Percentiles rank a stretch among this genome's conserved stretches.
Conservation (phyloP, 2,113 vertebrate genomes). For the Odocoileus virginianus region DNA sequence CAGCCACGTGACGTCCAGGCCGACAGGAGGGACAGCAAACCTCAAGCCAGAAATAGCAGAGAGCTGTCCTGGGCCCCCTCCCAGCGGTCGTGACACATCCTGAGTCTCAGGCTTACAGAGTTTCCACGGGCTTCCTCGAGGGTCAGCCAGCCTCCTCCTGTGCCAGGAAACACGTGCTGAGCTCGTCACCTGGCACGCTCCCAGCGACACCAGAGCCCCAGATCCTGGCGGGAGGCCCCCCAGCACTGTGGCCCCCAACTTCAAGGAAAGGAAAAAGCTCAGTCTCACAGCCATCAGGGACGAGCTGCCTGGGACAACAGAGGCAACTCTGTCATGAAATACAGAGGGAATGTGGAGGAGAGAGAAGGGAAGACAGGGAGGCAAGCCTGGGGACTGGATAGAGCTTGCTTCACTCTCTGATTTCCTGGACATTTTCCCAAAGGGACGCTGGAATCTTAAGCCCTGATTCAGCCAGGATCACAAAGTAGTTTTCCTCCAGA, state of each 20-base stretch:
- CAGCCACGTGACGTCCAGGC: rapidly evolving
- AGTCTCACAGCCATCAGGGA: not conserved
- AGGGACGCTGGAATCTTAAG: not conserved
- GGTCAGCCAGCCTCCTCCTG: not conserved
- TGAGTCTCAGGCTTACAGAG: not conserved
- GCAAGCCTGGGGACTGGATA: not conserved
- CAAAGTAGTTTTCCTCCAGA: not conserved
- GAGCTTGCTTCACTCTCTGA: not conserved
- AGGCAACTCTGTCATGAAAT: not conserved
- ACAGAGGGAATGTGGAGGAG: not conserved
- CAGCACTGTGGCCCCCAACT: not conserved
- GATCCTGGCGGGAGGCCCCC: not conserved
- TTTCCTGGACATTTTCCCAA: not conserved
- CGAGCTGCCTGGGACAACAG: not conserved
- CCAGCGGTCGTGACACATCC: not conserved
- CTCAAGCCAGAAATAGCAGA: not conserved
- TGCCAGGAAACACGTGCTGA: not conserved
- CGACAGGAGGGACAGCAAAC: not conserved
- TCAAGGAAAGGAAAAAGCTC: not conserved
- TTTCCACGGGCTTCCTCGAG: not conserved
- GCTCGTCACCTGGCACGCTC: not conserved
- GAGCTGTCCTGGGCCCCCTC: not conserved
- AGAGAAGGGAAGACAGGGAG: not conserved
- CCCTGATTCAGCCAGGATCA: too few species aligned
- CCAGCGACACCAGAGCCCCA: not conserved